Evolutionary conservation across 2,888 invertebrate species (phyloP), one percentile per base, ranked within the genome.

Genomic region (Nomada ruficornis): DNA sequence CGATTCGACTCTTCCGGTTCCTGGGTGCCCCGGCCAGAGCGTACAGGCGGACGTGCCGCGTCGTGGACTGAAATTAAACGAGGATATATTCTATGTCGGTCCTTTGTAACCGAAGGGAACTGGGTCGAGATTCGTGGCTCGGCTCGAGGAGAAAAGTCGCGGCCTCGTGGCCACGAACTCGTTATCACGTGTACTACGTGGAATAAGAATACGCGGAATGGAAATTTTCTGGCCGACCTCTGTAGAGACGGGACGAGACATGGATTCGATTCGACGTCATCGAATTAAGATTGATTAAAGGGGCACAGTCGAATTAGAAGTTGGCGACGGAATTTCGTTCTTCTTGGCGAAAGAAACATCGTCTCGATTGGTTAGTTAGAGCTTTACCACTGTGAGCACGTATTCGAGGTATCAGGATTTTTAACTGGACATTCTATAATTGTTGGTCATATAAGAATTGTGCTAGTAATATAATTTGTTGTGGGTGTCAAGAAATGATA

Each of bases 1-100:
- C 84, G 77, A 81, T 78, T 84, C 75, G 84, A 84, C 78, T 78
- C 78, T 75, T 78, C 81, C 80, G 80, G 78, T 81, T 81, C 59
- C 26, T 57, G 23, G 20, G 23, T 9, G 57, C 13, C 57, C 23
- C 10, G 57, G n/a, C 23, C 57, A 26, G 13, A 20, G 20, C 9
- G 57, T 75, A 63, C 80, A 47, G 36, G 57, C 29, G 72, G 52
- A 67, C 80, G 73, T 50, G 63, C 57, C 36, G 54, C 64, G 52
- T 26, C 77, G 77, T 65, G 79, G 73, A 7, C 15, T 69, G 84
- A 80, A 83, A 84, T 83, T 77, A 84, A 84, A 77, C 83, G 83
- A 70, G 77, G 73, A 74, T 77, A 57, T 63, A 82, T 76, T 77
- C 80, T 44, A 82, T 68, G 70, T 63, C 76, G 77, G 36, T 36